A percentile compares a stretch with the other conserved stretches of the same genome.
phyloP scores from a whole-genome alignment of 64 coral and sea anemone species.

The Anthopleura sola region DNA sequence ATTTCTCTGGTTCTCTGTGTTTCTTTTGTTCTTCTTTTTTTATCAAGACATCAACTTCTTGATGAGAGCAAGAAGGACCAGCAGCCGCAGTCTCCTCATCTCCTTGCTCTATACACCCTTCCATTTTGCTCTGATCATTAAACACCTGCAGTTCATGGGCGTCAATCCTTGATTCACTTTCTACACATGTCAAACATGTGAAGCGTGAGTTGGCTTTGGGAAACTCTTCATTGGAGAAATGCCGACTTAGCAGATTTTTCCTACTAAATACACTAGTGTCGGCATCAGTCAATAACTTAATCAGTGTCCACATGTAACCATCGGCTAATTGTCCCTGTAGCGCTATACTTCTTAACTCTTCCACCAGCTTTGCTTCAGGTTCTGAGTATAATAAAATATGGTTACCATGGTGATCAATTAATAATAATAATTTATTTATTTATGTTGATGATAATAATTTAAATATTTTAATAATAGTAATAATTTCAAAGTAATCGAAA shows the following conservation, averaged over 20 bases:
- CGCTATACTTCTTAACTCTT: slow-evolving; percentile 5
- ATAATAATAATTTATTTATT: too few species aligned
- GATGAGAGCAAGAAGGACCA: neutral
- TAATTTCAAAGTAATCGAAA: too few species aligned
- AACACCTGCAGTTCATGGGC: neutral
- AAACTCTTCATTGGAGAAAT: slow-evolving; percentile 18
- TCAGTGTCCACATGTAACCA: slow-evolving; percentile 29
- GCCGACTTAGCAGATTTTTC: neutral
- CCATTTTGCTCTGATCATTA: neutral
- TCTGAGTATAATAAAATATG: neutral
- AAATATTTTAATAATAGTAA: too few species aligned
- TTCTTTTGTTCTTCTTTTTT: neutral
- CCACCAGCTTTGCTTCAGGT: neutral
- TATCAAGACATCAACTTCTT: neutral
- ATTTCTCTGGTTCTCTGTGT: neutral
- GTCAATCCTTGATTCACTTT: neutral
- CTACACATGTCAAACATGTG: neutral
- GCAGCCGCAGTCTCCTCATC: neutral
- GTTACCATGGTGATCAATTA: neutral
- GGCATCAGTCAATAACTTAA: slow-evolving; percentile 4
- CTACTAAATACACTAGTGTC: neutral
- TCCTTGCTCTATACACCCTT: neutral
- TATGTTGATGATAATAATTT: too few species aligned
- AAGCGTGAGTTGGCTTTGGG: neutral
- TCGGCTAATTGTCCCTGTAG: neutral